A percentile compares a stretch with the other conserved stretches of the same genome.
Evolutionary conservation across 2,888 invertebrate genomes (phyloP).

Genomic region (Flexamia atlantica): DNA sequence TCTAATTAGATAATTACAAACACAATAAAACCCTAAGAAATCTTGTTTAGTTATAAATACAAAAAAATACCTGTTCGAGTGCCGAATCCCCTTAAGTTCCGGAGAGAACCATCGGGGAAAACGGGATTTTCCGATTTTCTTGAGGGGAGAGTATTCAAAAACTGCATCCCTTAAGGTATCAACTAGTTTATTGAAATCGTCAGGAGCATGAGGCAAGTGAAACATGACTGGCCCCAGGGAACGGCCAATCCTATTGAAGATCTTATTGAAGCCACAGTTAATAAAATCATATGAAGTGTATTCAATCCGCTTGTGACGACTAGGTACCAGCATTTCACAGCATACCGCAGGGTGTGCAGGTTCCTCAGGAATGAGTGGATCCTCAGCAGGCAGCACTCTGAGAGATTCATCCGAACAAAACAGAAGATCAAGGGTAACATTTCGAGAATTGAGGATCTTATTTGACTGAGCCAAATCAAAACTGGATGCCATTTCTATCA

Average conservation of each 20-base stretch:
- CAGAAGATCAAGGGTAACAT: slow-evolving; percentile 21
- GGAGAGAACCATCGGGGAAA: slow-evolving; percentile 38
- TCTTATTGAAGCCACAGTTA: slow-evolving; percentile 15
- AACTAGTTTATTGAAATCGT: not conserved
- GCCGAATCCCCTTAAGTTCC: no score
- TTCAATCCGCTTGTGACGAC: not conserved
- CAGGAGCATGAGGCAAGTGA: not conserved
- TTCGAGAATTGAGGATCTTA: not conserved
- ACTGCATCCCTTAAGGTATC: not conserved
- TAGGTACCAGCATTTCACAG: not conserved
- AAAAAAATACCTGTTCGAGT: no score
- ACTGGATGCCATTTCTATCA: slow-evolving; percentile 18
- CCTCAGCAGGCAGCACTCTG: not conserved
- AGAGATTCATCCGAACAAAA: not conserved
- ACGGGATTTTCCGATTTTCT: slow-evolving; percentile 8
- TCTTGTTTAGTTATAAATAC: no score
- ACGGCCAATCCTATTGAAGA: slow-evolving; percentile 2
- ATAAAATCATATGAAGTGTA: slow-evolving; percentile 20
- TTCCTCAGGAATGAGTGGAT: slow-evolving; percentile 1
- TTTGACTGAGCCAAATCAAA: slow-evolving; percentile 24
- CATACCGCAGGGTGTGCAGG: slow-evolving; percentile 28
- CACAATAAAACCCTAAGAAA: no score
- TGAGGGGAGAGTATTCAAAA: slow-evolving; percentile 12
- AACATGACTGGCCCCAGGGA: not conserved
- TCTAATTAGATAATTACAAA: no score